Percentiles rank a stretch among this genome's conserved stretches.
Evolutionary conservation across 2,113 vertebrate species (phyloP).

Genomic region (Mobula hypostoma): DNA sequence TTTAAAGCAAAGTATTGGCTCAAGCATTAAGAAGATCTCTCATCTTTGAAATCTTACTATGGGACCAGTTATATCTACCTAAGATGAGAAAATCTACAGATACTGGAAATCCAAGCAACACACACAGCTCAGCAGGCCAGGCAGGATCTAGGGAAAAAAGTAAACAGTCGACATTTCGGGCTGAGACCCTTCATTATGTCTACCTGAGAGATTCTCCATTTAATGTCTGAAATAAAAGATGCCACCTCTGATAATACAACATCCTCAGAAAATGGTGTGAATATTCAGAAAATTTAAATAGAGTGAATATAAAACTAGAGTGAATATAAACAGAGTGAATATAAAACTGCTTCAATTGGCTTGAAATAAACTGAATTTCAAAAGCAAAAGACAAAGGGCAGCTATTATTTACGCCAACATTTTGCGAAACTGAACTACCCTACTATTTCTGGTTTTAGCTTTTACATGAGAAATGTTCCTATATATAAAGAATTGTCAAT

Average conservation of each 20-base stretch:
- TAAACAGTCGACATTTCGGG: too few relatives aligned
- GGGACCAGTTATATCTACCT: background rate
- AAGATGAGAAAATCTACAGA: too few relatives aligned
- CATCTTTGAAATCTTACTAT: background rate
- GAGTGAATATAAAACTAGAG: too few relatives aligned
- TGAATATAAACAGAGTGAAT: background rate
- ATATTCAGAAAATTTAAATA: background rate
- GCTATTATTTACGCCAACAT: background rate
- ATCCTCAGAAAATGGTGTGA: background rate
- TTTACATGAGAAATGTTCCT: background rate
- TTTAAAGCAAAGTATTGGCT: background rate
- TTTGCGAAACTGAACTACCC: background rate
- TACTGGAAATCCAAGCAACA: too few relatives aligned
- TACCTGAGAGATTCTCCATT: background rate
- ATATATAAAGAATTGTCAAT: background rate
- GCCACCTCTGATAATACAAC: background rate
- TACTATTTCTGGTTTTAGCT: background rate
- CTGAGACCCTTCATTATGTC: too few relatives aligned
- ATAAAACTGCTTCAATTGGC: too few relatives aligned
- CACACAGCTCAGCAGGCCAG: too few relatives aligned
- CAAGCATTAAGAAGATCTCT: background rate
- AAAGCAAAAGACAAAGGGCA: too few relatives aligned
- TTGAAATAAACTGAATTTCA: too few relatives aligned
- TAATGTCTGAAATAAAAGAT: background rate
- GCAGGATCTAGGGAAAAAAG: too few relatives aligned